Evolutionary conservation across 2,888 invertebrate genomes (phyloP).

Genomic region (Coleophora deauratella): DNA sequence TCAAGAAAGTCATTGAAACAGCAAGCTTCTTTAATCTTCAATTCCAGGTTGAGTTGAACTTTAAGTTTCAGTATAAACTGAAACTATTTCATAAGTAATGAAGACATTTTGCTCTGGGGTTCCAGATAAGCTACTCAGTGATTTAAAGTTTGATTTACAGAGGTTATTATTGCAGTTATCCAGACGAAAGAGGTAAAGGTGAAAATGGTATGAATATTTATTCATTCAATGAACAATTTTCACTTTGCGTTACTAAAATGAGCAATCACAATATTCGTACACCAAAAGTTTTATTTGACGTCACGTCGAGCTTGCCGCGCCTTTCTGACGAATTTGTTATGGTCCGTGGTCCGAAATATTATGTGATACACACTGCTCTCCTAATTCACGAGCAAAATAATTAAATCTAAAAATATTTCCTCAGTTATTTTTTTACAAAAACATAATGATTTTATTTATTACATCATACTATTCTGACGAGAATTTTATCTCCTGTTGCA

Average conservation of each 20-base stretch:
- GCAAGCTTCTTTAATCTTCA: no score
- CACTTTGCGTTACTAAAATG: not conserved
- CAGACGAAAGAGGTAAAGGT: no score
- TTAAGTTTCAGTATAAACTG: no score
- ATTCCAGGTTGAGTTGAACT: no score
- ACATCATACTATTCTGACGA: not conserved
- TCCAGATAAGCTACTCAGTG: no score
- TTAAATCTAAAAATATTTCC: no score
- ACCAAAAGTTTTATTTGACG: slow-evolving; percentile 39
- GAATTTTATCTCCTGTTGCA: not conserved
- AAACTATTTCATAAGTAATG: no score
- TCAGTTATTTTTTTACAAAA: not conserved
- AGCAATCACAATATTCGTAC: slow-evolving; percentile 18
- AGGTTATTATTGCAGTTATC: no score
- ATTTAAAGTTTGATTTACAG: no score
- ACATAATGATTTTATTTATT: not conserved
- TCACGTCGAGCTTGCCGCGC: slow-evolving; percentile 54
- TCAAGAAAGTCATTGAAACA: no score
- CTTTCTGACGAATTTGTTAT: slow-evolving; percentile 71
- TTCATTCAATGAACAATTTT: not conserved
- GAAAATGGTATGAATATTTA: no score
- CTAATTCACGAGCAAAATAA: not conserved
- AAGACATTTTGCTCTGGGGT: no score
- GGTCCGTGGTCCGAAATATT: slow-evolving; percentile 65
- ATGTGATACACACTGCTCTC: slow-evolving; percentile 32